Evolutionary conservation across 1,140 invertebrate species (phyloP), one percentile per base, ranked within the genome.

Genomic region (Pygmarrhopalites habei): DNA sequence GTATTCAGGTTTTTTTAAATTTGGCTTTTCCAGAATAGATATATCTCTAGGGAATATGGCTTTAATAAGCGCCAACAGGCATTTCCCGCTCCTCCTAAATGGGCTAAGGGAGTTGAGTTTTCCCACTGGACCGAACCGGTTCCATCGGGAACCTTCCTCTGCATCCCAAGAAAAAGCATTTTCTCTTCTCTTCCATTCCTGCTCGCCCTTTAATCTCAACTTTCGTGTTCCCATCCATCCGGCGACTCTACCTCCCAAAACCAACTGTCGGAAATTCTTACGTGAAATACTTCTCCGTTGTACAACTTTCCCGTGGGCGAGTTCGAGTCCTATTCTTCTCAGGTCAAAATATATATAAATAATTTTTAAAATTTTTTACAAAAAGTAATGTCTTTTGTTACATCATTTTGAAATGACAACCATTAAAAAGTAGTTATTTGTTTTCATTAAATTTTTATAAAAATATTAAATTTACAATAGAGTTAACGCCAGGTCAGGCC

Each of bases 21-120:
- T 68, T 63, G 67, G 62, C 67, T 65, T 58, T 68, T 65, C 58
- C 62, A 63, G 67, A 66, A 66, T 66, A 61, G 67, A 68, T 68
- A 68, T 62, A 64, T 69, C 68, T 60, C 68, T 52, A 49, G 68
- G 68, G 68, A 69, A 64, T 47, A 58, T 44, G 58, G 64, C 68
- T 66, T 64, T 69, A 69, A 69, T 69, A 69, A 69, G 68, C 64
- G 68, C 68, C 65, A 64, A 65, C 64, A 69, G 68, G 68, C 68
- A 66, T 69, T 66, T 65, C 64, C 67, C 60, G 63, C 64, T 65
- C 62, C 59, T 69, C 62, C 52, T 66, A 66, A 69, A 66, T 66
- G 68, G 64, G 68, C 60, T 66, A 44, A 29, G 68, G 64, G 67
- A 69, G 47, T 65, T 64, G 32, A 35, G 60, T 56, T 58, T 35